These are phyloP conservation scores for Bothrops jararaca DNA, from an alignment of 2,113 vertebrate genomes.

Conservation along the genomic window DNA sequence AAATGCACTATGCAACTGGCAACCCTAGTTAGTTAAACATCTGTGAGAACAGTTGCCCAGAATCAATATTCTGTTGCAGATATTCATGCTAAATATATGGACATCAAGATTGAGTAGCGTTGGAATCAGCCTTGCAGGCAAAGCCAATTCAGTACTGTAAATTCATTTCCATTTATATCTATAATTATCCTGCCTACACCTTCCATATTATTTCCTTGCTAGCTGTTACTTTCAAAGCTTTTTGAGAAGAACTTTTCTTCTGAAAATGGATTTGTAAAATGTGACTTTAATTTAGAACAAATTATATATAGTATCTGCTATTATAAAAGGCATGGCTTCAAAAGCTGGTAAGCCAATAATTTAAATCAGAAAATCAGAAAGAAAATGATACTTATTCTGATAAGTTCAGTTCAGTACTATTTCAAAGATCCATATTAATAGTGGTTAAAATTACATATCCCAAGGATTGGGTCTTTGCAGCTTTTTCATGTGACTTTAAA, in stretches of 20 bases:
- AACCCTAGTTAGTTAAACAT: neutral
- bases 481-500: neutral
- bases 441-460: neutral
- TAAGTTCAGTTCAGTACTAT: slow-evolving; percentile 10
- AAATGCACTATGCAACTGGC: neutral
- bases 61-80: too few relatives aligned
- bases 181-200: neutral
- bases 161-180: neutral
- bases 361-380: slow-evolving; percentile 5
- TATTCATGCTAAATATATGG: neutral
- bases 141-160: neutral
- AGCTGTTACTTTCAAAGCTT: neutral
- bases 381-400: slow-evolving; percentile 16
- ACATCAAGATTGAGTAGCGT: neutral
- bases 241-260: neutral
- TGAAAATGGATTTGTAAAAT: neutral
- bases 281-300: neutral
- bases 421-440: neutral
- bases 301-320: neutral
- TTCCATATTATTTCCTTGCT: neutral
- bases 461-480: neutral
- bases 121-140: neutral
- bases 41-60: neutral
- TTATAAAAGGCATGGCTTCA: neutral
- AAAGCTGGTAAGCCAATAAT: neutral